Evolutionary conservation across 2,113 vertebrate genomes (phyloP).

Genomic region (Pipra filicauda): DNA sequence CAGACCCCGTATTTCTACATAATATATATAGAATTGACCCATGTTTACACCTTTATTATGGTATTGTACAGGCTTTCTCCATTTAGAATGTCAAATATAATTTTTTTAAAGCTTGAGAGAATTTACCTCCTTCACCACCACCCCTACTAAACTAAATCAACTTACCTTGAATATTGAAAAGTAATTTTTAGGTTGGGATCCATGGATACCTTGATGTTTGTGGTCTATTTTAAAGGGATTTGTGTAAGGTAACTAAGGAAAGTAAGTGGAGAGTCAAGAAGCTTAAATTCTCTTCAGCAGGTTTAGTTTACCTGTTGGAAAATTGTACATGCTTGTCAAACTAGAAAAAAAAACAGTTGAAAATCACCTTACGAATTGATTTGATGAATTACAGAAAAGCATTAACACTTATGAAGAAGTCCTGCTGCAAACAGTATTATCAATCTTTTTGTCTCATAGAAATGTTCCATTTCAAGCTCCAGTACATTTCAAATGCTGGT

Average conservation of each 20-base stretch:
- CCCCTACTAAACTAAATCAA: background rate
- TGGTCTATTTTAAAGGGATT: conserved; percentile 1
- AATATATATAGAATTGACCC: background rate
- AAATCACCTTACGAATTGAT: background rate
- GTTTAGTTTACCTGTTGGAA: background rate
- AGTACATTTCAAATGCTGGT: background rate
- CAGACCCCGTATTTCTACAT: background rate
- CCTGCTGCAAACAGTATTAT: background rate
- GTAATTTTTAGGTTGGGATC: background rate
- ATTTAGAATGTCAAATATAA: background rate
- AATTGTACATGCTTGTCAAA: background rate
- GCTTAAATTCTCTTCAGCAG: background rate
- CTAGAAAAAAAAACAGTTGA: background rate
- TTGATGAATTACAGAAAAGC: background rate
- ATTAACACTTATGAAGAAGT: background rate
- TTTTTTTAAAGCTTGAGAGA: background rate
- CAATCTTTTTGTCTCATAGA: background rate
- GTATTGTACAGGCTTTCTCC: background rate
- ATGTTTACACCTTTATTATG: background rate
- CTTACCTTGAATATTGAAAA: background rate
- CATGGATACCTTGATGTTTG: background rate
- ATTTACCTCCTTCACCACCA: background rate
- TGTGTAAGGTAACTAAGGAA: background rate
- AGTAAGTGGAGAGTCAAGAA: background rate
- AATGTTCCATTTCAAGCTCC: background rate